Conservation (phyloP, 2,888 invertebrate genomes). For the Xestia c-nigrum region DNA sequence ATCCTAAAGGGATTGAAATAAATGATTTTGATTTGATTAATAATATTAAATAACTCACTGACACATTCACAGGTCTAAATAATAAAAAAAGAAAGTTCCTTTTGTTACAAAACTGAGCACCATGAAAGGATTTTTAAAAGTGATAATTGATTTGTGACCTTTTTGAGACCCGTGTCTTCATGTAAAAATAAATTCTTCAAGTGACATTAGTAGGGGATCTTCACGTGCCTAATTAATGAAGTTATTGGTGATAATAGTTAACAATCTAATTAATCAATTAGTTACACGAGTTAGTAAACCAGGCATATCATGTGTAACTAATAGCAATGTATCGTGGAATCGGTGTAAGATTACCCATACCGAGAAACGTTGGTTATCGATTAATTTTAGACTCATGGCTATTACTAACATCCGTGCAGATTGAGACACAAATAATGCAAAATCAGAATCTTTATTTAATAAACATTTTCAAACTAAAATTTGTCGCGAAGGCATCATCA, state of each 20-base stretch:
- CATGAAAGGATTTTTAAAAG: no score
- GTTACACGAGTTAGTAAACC: not conserved
- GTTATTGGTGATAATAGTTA: constrained; percentile 28
- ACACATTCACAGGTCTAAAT: no score
- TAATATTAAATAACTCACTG: no score
- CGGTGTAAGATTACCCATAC: not conserved
- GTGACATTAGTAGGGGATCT: constrained; percentile 7
- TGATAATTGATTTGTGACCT: no score
- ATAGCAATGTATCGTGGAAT: not conserved
- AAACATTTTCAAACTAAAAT: no score
- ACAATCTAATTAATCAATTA: constrained; percentile 29
- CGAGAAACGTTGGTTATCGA: not conserved
- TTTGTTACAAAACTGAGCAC: no score
- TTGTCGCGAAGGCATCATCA: no score
- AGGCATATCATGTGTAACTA: not conserved
- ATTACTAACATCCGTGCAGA: not conserved
- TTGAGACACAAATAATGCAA: not conserved
- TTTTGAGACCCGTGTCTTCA: not conserved
- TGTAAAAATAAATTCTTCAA: not conserved
- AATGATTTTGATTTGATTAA: no score
- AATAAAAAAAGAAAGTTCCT: no score
- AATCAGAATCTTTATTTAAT: no score
- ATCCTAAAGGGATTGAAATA: no score
- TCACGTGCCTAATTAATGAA: constrained; percentile 14
- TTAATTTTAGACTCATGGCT: not conserved